These are phyloP conservation scores for Cephus pygmeus DNA, from an alignment of 2,888 invertebrate genomes.

Conservation along the genomic window DNA sequence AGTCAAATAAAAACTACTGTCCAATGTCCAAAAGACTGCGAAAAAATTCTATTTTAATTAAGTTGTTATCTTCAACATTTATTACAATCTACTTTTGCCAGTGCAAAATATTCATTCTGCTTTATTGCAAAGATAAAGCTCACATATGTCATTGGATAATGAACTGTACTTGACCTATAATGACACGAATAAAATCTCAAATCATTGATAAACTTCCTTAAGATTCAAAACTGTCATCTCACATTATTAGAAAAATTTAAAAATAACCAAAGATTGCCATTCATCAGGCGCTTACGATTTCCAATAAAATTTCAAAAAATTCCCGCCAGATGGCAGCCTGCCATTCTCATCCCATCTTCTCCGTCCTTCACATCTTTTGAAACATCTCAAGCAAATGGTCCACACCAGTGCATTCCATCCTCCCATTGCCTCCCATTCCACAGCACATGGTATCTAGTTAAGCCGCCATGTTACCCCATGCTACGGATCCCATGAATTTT, in stretches of 20 bases:
- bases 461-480: neutral
- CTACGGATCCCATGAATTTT: neutral
- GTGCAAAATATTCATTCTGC: neutral
- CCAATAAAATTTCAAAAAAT: neutral
- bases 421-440: neutral
- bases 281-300: neutral
- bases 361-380: neutral
- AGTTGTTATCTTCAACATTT: neutral
- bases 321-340: neutral
- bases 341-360: neutral
- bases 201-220: neutral
- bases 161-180: neutral
- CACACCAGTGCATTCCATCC: neutral
- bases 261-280: neutral
- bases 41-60: neutral
- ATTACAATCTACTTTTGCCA: neutral
- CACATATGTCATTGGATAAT: neutral
- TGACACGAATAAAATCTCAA: neutral
- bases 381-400: neutral
- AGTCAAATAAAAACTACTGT: neutral
- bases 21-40: neutral
- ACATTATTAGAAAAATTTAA: neutral
- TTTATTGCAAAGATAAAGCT: neutral
- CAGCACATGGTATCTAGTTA: neutral
- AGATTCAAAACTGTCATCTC: neutral